These are phyloP conservation scores for Perca fluviatilis DNA, from an alignment of 2,113 vertebrate species.

Conservation along the genomic window DNA sequence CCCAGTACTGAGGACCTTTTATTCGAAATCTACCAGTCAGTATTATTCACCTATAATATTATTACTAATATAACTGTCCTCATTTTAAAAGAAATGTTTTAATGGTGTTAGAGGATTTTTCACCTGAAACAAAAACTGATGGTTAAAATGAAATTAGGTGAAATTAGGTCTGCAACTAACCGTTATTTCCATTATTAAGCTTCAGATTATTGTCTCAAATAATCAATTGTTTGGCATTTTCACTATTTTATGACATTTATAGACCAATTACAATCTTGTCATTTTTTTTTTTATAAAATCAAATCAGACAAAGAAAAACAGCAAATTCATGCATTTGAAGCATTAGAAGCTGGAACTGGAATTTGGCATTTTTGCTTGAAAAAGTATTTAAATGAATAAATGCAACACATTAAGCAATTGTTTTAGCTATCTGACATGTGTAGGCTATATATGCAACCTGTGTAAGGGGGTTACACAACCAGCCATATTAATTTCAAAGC, in stretches of 20 bases:
- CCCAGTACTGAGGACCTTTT: slow-evolving; percentile 37
- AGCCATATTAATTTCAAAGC: background rate
- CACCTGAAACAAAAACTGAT: background rate
- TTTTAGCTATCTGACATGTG: background rate
- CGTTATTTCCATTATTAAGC: slow-evolving; percentile 21
- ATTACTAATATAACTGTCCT: background rate
- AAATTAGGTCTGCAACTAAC: background rate
- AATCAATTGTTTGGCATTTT: slow-evolving; percentile 6
- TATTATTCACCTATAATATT: background rate
- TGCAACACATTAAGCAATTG: background rate
- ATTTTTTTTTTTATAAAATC: background rate
- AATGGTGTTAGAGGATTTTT: slow-evolving; percentile 8
- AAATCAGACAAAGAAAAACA: background rate
- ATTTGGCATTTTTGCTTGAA: background rate
- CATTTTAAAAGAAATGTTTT: slow-evolving; percentile 10
- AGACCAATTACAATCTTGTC: background rate
- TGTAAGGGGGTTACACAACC: too few species aligned
- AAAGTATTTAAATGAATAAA: background rate
- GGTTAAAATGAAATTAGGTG: background rate
- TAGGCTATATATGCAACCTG: background rate
- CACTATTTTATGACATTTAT: background rate
- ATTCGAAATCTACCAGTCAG: slow-evolving; percentile 19
- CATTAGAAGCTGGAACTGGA: background rate
- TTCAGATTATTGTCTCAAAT: slow-evolving; percentile 3
- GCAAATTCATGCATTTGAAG: background rate